Conservation (phyloP, 2,888 invertebrate genomes). For the Nezara viridula region DNA sequence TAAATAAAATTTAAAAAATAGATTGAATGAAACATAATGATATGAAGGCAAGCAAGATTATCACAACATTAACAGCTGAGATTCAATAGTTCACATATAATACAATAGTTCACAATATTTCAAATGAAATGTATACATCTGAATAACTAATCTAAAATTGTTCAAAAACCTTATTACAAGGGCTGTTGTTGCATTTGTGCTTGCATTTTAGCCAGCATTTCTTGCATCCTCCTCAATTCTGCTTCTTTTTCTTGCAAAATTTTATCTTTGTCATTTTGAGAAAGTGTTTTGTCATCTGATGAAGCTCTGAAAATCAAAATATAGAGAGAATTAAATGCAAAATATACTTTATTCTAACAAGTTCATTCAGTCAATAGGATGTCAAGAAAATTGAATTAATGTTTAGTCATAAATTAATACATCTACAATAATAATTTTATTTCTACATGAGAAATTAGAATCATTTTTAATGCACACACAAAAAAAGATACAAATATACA, state of each 20-base stretch:
- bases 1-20: not conserved
- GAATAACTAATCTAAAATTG: not conserved
- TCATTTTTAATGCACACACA: too few relatives aligned
- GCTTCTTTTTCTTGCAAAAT: constrained; percentile 93
- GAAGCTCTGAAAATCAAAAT: constrained; percentile 61
- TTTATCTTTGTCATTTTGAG: constrained; percentile 79
- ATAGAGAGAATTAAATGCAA: not conserved
- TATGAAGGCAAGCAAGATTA: not conserved
- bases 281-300: constrained; percentile 62
- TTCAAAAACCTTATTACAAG: constrained; percentile 16
- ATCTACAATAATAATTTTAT: too few relatives aligned
- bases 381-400: not conserved
- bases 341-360: not conserved
- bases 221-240: constrained; percentile 94
- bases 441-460: too few relatives aligned
- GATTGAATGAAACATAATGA: not conserved
- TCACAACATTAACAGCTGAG: constrained; percentile 39
- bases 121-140: constrained; percentile 17
- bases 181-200: constrained; percentile 87
- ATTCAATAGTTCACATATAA: not conserved
- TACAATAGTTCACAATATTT: not conserved
- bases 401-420: too few relatives aligned
- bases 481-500: too few relatives aligned
- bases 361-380: not conserved
- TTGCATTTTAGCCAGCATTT: constrained; percentile 95